Evolutionary conservation across 2,113 vertebrate genomes (phyloP).

Genomic region (Trochalopteron elliotii): DNA sequence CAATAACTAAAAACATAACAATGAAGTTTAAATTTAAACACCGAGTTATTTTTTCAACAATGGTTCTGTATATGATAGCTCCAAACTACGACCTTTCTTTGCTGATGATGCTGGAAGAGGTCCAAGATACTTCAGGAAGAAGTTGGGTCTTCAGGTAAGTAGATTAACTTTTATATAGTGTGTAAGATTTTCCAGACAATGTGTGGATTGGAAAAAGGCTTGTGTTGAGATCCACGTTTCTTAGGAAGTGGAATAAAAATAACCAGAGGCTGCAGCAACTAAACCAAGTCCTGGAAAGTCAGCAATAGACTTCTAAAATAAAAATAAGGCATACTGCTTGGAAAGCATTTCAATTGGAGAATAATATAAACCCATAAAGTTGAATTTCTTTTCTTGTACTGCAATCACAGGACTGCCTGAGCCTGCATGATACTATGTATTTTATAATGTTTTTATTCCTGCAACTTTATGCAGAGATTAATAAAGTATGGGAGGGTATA

Average conservation of each 20-base stretch:
- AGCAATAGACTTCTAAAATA: not conserved
- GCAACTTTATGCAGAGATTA: not conserved
- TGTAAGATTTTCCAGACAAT: constrained; percentile 45
- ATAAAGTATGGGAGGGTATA: not conserved
- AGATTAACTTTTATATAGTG: constrained; percentile 29
- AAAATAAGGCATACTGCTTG: not conserved
- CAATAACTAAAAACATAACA: constrained; percentile 4
- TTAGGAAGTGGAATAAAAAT: constrained; percentile 25
- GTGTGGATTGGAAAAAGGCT: constrained; percentile 25
- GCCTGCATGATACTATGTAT: not conserved
- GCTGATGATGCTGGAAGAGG: constrained; percentile 11
- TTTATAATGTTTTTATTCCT: not conserved
- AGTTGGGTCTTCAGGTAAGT: constrained; percentile 50
- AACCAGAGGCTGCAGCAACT: not conserved
- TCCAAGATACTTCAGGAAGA: constrained; percentile 32
- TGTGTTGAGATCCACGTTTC: not conserved
- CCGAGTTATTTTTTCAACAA: not conserved
- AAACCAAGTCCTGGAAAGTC: not conserved
- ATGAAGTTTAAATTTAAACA: constrained; percentile 54
- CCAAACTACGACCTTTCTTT: not conserved
- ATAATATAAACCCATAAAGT: not conserved
- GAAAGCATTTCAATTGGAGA: not conserved
- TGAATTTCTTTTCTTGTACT: not conserved
- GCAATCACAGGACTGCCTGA: not conserved
- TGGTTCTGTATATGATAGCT: not conserved